A percentile compares a stretch with the other conserved stretches of the same genome.
Conservation (phyloP, 2,797 vertebrate genomes). For the Cuniculus paca region DNA sequence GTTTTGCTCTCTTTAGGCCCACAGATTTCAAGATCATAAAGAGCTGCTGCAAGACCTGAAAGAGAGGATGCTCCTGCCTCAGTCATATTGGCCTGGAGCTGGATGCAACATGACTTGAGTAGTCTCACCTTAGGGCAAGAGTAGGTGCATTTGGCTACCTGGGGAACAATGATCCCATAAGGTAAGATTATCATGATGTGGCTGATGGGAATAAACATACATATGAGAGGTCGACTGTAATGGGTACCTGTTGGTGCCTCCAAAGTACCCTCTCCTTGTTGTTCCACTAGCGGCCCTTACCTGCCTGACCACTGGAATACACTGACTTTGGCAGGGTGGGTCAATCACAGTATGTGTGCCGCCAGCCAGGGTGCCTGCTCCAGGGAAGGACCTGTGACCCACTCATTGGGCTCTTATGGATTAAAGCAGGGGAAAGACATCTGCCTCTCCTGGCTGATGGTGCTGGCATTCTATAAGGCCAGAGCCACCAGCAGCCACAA, state of each 20-base stretch:
- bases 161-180: not conserved
- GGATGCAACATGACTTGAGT: not conserved
- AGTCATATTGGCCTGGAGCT: not conserved
- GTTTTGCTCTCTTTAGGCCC: not conserved
- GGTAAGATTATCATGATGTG: not conserved
- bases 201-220: no score
- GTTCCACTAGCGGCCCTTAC: not conserved
- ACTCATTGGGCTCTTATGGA: not conserved
- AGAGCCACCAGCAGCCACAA: not conserved
- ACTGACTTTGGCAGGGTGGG: not conserved
- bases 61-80: not conserved
- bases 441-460: not conserved
- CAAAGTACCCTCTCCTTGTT: not conserved
- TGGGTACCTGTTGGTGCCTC: not conserved
- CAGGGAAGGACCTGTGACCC: not conserved
- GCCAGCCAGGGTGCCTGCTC: not conserved
- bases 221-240: no score
- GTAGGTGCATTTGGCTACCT: not conserved
- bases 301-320: not conserved
- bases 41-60: no score
- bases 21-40: not conserved
- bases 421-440: not conserved
- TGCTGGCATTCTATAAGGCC: not conserved
- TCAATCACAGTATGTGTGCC: not conserved
- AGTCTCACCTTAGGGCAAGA: not conserved